Conservation (phyloP, 2,113 vertebrate genomes). For the Spea multiplicata region DNA sequence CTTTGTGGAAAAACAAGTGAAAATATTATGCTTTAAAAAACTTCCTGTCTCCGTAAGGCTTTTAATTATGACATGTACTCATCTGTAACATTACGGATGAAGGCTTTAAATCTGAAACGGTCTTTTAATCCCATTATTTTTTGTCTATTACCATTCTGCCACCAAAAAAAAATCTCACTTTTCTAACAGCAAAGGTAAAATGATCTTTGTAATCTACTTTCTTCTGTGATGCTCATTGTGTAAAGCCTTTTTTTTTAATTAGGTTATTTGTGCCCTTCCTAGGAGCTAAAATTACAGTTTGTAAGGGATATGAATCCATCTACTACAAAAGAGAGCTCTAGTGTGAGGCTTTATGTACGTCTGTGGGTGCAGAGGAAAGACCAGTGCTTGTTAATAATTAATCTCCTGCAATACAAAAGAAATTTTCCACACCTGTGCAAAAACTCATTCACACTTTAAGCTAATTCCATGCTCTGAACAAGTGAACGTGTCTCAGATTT, state of each 20-base stretch:
- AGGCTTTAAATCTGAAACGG: not conserved
- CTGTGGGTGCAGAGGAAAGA: constrained; percentile 9
- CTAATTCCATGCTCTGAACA: constrained; percentile 6
- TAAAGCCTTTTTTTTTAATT: constrained; percentile 3
- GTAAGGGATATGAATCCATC: constrained; percentile 27
- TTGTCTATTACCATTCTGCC: not conserved
- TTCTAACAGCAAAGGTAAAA: constrained; percentile 23
- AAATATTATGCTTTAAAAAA: no score
- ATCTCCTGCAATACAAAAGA: constrained; percentile 37
- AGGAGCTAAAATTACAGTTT: constrained; percentile 41
- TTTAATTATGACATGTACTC: not conserved
- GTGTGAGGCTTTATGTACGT: constrained; percentile 20
- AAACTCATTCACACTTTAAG: constrained; percentile 25
- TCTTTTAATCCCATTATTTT: constrained; percentile 37
- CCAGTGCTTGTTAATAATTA: constrained; percentile 33
- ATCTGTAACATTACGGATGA: not conserved
- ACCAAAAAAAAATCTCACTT: constrained; percentile 4
- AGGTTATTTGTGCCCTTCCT: constrained; percentile 27
- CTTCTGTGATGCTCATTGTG: constrained; percentile 4
- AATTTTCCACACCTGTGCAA: constrained; percentile 24
- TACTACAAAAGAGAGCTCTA: constrained; percentile 23
- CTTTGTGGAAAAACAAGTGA: no score
- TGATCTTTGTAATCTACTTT: constrained; percentile 25
- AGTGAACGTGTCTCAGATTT: not conserved
- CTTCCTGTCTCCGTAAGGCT: not conserved